Base-by-base conservation (phyloP, 2,113 vertebrate species). In the Bos javanicus region DNA sequence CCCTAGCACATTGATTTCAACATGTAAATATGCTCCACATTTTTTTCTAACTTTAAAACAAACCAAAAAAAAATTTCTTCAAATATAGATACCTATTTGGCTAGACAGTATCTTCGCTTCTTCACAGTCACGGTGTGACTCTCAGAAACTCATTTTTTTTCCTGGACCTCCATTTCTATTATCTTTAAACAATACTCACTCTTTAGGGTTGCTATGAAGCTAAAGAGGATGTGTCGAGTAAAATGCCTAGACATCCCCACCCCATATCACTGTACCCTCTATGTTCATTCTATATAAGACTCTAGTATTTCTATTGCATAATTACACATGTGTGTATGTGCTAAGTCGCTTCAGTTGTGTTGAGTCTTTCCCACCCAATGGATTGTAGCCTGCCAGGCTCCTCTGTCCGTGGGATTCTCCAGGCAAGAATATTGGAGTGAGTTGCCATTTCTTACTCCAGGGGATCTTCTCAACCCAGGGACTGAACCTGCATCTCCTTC, bases 41-140 rank as follows among this genome's bases (percentile, higher is more conserved):
- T 96, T 48, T 76, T 91, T 93, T 84, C n/a, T 14, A 93, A n/a
- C 9, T 17, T 84, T 80, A 67, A 94, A 90, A 46, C 59, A 95
- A 87, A 80, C 26, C 21, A 64, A 60, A 76, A 19, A 89, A 74
- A 39, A 0, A 28, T 81, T 48, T 48, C 28, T 59, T 85, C 33
- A 89, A 94, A 94, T 52, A 87, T 2, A 96, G 67, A 64, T 36
- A 39, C 0, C 67, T 7, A 64, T 76, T 81, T 95, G 26, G 26
- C 9, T 33, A 67, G 25, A 81, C 19, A 67, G 26, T 90, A 33
- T 52, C 85, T 83, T 46, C 4, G 33, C 60, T 48, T 74, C 48
- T 74, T 87, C 16, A 71, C 15, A 91, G 83, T 43, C 39, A 26
- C 0, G 6, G 25, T 5, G 30, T 5, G 33, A 52, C 23, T 62